These are phyloP conservation scores for Boloria selene DNA, from an alignment of 2,888 invertebrate species.

Conservation along the genomic window DNA sequence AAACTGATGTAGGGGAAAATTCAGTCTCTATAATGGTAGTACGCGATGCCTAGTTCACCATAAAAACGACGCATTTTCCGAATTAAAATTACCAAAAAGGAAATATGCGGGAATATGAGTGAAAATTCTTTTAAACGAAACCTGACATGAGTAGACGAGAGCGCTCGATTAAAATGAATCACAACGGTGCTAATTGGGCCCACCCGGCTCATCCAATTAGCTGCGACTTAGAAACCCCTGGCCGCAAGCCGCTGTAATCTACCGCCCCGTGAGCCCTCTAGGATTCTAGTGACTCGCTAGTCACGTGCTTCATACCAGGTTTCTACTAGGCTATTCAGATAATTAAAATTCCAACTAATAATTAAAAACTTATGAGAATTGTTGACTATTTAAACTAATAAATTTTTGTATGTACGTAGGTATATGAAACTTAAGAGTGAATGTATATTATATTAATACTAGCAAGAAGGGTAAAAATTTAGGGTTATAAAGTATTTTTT, in stretches of 20 bases:
- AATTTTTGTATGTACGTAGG: no score
- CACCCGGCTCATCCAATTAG: constrained; percentile 77
- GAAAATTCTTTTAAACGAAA: constrained; percentile 36
- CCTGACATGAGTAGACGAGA: constrained; percentile 42
- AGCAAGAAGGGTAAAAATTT: no score
- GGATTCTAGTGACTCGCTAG: constrained; percentile 29
- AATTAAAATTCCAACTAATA: background rate
- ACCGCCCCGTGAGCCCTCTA: constrained; percentile 42
- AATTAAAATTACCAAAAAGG: constrained; percentile 11
- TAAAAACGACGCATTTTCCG: constrained; percentile 4
- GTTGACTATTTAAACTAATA: background rate
- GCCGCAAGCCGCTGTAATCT: constrained; percentile 65
- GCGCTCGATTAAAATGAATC: constrained; percentile 80
- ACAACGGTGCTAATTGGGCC: constrained; percentile 77
- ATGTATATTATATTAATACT: no score
- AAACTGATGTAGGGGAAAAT: background rate
- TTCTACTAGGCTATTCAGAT: background rate
- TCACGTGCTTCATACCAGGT: constrained; percentile 15
- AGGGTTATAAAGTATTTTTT: no score
- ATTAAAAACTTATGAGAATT: background rate
- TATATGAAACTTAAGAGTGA: no score
- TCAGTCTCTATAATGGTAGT: background rate
- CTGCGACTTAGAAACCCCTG: constrained; percentile 77
- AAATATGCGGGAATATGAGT: constrained; percentile 12
- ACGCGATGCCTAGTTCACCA: background rate